phyloP scores from a whole-genome alignment of 2,113 vertebrate species.

The Pseudois nayaur region DNA sequence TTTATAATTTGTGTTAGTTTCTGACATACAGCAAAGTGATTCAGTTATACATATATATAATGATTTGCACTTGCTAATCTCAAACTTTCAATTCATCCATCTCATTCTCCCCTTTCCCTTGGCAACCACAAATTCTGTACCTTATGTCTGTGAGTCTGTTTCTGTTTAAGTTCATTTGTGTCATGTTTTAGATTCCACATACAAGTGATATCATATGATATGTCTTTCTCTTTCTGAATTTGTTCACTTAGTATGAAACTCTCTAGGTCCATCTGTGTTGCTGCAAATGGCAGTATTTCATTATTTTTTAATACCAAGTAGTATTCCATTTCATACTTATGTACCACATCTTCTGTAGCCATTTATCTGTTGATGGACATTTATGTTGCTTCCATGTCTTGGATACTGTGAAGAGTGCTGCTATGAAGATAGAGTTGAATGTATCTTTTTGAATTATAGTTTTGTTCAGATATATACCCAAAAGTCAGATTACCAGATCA shows the following conservation, averaged over 20 bases:
- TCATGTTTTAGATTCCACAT: background rate
- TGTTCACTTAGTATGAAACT: background rate
- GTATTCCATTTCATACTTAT: background rate
- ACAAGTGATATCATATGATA: background rate
- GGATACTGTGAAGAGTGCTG: background rate
- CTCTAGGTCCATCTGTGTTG: background rate
- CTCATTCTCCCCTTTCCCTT: background rate
- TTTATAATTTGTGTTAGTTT: background rate
- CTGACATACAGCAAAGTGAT: background rate
- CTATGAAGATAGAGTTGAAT: background rate
- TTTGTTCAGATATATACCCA: background rate
- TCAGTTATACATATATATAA: background rate
- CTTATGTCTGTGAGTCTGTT: background rate
- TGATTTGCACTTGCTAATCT: background rate
- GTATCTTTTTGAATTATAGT: background rate
- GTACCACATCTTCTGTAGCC: background rate
- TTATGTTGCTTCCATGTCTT: background rate
- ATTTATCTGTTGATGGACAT: background rate
- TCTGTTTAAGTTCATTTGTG: background rate
- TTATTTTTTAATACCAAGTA: background rate
- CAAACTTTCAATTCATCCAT: background rate
- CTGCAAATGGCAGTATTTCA: background rate
- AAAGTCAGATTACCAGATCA: background rate
- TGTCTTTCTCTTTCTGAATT: background rate
- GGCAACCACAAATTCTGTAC: background rate